Base-by-base conservation (phyloP, 2,888 invertebrate species). In the Spisula subtruncata region DNA sequence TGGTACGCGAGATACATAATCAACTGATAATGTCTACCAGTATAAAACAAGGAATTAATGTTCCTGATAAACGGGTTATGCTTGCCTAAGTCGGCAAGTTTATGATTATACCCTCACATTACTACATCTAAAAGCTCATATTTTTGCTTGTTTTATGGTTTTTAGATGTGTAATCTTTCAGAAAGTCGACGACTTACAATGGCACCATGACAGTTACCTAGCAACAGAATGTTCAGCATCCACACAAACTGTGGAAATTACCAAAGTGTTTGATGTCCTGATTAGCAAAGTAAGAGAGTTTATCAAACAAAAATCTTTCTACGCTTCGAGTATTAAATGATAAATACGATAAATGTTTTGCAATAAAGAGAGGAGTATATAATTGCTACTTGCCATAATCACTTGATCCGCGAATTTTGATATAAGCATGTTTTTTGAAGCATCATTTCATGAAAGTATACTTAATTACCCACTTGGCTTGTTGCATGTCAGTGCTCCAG, bases 201-300 rank as follows among this genome's bases (percentile, higher is more conserved):
- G 93, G 93, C 84, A 81, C 6, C 90, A 91, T 80, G 93, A 90
- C 66, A 86, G 91, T 46, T 93, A 91, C 83, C 84, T 94, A 81
- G 89, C 90, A 79, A 91, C 93, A 20, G 94, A 94, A 81, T 94
- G 94, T 79, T 94, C 94, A 32, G 94, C 94, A 18, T 94, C 94
- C 12, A 91, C 92, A n/a, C 92, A 93, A 56, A 86, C 89, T 14
- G 93, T 93, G 16, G 93, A 91, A 20, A 92, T 94, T n/a, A 91
- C 82, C 32, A 85, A 90, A 35, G 90, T 93, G 1, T 94, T 94
- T 83, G 91, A 92, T 46, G 90, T 86, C 51, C 91, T 94, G 25
- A 93, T 94, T 25, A 89, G 90, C 81, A 94, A 94, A 92, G 94
- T 94, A 89, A 79, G 89, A 20, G 25, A 66, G 6, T 25, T 66